phyloP scores from a whole-genome alignment of 1,140 invertebrate species.

The Antheraea pernyi region DNA sequence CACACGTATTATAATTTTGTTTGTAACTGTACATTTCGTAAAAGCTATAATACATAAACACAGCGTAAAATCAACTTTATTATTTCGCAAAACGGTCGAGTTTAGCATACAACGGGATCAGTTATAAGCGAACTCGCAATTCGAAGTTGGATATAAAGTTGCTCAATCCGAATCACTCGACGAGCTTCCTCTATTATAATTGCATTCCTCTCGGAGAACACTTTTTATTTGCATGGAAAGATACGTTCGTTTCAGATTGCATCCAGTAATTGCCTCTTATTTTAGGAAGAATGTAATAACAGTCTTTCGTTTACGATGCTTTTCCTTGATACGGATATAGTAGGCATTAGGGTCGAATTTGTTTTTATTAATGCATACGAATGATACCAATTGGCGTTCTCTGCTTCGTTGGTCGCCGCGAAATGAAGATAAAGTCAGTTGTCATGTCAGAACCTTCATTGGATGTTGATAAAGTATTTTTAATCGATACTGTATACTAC shows the following conservation, averaged over 20 bases:
- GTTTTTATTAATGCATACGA: background rate
- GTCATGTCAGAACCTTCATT: no score
- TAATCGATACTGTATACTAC: no score
- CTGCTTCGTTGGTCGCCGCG: no score
- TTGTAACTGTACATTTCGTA: background rate
- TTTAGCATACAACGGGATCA: background rate
- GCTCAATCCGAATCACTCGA: constrained; percentile 2
- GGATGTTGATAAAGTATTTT: no score
- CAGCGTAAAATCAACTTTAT: background rate
- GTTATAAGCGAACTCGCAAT: background rate
- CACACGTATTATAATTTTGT: background rate
- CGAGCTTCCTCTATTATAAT: constrained; percentile 4
- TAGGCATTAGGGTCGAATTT: background rate
- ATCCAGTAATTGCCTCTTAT: background rate
- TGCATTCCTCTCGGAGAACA: background rate
- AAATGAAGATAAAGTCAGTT: no score
- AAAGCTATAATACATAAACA: background rate
- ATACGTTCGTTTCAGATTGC: background rate
- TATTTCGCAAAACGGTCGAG: background rate
- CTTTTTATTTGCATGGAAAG: background rate
- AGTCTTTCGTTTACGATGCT: background rate
- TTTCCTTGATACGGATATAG: background rate
- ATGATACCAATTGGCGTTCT: no score
- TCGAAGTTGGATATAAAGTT: background rate
- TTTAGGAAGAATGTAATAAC: background rate